Evolutionary conservation across 53 echinoderm and acorn worm genomes (phyloP).

Genomic region (Actinopyga echinites): DNA sequence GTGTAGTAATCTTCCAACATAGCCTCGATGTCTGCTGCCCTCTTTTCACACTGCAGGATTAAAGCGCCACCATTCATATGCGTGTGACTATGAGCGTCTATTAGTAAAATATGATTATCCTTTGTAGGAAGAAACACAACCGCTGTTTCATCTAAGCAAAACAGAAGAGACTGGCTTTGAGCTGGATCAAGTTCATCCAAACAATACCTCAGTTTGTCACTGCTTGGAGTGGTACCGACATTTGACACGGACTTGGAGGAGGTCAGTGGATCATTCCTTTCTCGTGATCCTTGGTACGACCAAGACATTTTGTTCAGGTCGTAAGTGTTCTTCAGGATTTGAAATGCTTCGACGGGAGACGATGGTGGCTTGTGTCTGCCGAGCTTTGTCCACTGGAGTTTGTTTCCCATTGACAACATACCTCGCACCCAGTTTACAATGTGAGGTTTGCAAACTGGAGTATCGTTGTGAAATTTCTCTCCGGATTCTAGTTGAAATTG

Average conservation of each 20-base stretch:
- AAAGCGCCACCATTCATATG: conserved; percentile 33
- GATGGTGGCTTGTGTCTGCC: not conserved
- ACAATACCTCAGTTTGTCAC: not conserved
- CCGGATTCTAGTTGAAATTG: conserved; percentile 11
- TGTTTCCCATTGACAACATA: conserved; percentile 15
- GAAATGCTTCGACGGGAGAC: not conserved
- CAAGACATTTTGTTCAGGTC: conserved; percentile 1
- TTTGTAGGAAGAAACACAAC: conserved; percentile 22
- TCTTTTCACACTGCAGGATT: not conserved
- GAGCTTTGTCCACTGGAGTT: not conserved
- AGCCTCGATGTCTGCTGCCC: not conserved
- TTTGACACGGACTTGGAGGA: not conserved
- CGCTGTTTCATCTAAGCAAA: not conserved
- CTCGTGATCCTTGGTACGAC: not conserved
- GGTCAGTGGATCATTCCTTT: not conserved
- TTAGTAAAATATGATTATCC: not conserved
- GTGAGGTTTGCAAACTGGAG: conserved; percentile 1
- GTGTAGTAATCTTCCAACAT: not conserved
- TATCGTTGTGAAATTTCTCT: not conserved
- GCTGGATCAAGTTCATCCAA: not conserved
- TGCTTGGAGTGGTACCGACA: not conserved
- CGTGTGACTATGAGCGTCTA: conserved; percentile 26
- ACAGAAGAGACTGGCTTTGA: not conserved
- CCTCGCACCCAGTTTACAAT: conserved; percentile 19
- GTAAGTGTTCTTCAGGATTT: not conserved